phyloP scores from a whole-genome alignment of 2,113 vertebrate species.

The Puntigrus tetrazona region DNA sequence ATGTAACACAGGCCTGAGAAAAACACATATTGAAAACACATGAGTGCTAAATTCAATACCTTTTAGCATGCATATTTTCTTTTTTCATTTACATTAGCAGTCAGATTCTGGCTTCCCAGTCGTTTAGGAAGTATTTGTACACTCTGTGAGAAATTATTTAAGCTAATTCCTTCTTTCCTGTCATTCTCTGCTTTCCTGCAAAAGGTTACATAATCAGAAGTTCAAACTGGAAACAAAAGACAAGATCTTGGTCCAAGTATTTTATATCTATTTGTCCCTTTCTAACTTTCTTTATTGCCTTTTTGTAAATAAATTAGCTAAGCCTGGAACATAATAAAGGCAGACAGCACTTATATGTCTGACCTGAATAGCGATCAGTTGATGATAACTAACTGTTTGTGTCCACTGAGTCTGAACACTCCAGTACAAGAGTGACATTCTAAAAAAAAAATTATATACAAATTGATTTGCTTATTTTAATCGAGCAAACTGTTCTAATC shows the following conservation, averaged over 20 bases:
- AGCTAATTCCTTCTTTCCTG: slow-evolving; percentile 9
- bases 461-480: background rate
- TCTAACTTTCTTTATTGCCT: slow-evolving; percentile 14
- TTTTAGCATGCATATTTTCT: slow-evolving; percentile 29
- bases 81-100: slow-evolving; percentile 24
- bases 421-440: background rate
- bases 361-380: slow-evolving; percentile 33
- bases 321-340: slow-evolving; percentile 27
- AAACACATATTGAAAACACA: slow-evolving; percentile 19
- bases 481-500: background rate
- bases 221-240: background rate
- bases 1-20: slow-evolving; percentile 85
- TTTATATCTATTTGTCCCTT: slow-evolving; percentile 34
- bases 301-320: slow-evolving; percentile 10
- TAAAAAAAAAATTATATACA: background rate
- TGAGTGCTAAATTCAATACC: background rate
- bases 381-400: slow-evolving; percentile 12
- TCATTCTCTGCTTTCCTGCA: background rate
- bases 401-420: background rate
- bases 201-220: background rate
- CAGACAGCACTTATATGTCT: background rate
- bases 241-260: background rate
- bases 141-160: slow-evolving; percentile 17
- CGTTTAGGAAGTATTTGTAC: slow-evolving; percentile 37
- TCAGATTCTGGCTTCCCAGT: slow-evolving; percentile 22